Evolutionary conservation across 2,888 invertebrate species (phyloP).

Genomic region (Platerodrilus igneus): DNA sequence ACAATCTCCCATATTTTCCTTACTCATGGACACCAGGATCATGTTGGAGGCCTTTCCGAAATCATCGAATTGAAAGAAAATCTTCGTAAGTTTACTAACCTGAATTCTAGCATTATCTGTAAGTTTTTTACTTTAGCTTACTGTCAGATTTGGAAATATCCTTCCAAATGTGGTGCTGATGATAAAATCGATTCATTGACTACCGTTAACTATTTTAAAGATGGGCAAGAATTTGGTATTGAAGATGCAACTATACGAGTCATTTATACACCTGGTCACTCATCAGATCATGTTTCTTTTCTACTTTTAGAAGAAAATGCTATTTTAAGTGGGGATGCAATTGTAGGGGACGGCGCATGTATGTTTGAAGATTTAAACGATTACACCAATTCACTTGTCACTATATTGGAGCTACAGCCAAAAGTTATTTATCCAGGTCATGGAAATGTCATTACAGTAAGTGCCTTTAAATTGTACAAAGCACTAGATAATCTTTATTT

Average conservation of each 20-base stretch:
- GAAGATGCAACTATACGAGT: slow-evolving; percentile 75
- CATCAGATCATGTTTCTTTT: slow-evolving; percentile 86
- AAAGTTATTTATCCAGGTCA: slow-evolving; percentile 87
- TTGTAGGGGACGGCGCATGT: slow-evolving; percentile 91
- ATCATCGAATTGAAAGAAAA: slow-evolving; percentile 49
- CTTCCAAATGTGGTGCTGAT: slow-evolving; percentile 51
- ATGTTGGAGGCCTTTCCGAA: slow-evolving; percentile 82
- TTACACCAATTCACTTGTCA: slow-evolving; percentile 82
- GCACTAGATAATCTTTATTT: slow-evolving; percentile 17
- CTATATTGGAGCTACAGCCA: slow-evolving; percentile 69
- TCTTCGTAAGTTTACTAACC: slow-evolving; percentile 22
- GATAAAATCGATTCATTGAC: slow-evolving; percentile 47
- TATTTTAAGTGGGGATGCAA: slow-evolving; percentile 92
- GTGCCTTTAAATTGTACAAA: slow-evolving; percentile 21
- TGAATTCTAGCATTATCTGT: too few relatives aligned
- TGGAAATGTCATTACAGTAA: slow-evolving; percentile 73
- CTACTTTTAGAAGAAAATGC: slow-evolving; percentile 75
- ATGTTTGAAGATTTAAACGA: slow-evolving; percentile 89
- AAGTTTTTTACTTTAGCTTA: slow-evolving; percentile 40
- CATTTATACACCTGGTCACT: slow-evolving; percentile 77
- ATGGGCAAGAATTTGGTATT: slow-evolving; percentile 71
- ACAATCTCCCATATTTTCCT: slow-evolving; percentile 80
- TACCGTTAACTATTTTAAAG: slow-evolving; percentile 55
- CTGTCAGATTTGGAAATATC: slow-evolving; percentile 69
- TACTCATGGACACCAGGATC: slow-evolving; percentile 97